These are phyloP conservation scores for Julus scandinavius DNA, from an alignment of 2,888 invertebrate species.

Conservation along the genomic window DNA sequence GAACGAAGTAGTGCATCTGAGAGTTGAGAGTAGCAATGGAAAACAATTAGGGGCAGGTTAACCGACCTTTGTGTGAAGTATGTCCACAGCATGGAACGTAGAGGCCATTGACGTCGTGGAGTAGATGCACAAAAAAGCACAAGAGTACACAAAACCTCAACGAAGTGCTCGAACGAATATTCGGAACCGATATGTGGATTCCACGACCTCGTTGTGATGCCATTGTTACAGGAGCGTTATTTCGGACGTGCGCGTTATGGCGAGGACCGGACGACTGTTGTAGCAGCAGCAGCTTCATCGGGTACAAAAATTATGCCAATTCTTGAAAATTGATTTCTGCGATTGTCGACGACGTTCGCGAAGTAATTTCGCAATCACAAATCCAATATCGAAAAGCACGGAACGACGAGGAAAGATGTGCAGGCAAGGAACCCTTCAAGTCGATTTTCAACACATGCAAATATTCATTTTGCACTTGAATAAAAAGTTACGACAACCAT, in stretches of 20 bases:
- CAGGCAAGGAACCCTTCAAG: neutral
- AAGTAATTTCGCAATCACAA: neutral
- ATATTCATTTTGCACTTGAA: neutral
- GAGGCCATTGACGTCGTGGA: neutral
- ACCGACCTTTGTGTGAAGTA: constrained; percentile 55
- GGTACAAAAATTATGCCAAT: too few species aligned
- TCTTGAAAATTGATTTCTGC: neutral
- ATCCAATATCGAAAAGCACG: constrained; percentile 8
- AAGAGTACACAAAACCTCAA: neutral
- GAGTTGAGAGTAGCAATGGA: neutral
- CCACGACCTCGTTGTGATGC: neutral
- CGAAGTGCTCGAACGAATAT: neutral
- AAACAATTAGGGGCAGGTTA: constrained; percentile 15
- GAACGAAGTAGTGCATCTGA: neutral
- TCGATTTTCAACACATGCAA: neutral
- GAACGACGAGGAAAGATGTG: neutral
- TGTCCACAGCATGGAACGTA: constrained; percentile 56
- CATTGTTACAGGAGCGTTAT: neutral
- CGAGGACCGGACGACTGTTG: too few species aligned
- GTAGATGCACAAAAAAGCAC: neutral
- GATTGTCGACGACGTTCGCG: neutral
- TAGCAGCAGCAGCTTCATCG: neutral
- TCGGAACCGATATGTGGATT: neutral
- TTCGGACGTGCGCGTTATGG: neutral
- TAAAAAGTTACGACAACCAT: neutral